Base-by-base conservation (phyloP, 2,888 invertebrate genomes). In the Cheilosia impressa region DNA sequence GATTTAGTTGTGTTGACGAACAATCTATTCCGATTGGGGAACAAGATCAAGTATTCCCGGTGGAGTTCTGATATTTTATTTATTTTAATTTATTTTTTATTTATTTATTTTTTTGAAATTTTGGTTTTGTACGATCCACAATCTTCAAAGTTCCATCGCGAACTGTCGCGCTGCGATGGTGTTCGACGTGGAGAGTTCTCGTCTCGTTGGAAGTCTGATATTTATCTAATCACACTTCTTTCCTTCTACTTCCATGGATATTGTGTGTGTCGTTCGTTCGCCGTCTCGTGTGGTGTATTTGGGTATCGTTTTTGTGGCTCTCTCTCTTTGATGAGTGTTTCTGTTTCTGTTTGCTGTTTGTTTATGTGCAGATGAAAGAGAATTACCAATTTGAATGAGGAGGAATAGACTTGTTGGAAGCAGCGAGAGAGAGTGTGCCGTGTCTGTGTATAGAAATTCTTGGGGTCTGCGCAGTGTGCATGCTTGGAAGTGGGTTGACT, bases 81-180 rank as follows among this genome's bases (percentile, higher is more conserved):
- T 66, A 78, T 78, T 66, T 78, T 53, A 62, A 43, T 69, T 84
- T 50, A 60, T 41, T 76, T 31, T 27, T 43, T 71, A 50, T 60
- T 66, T 38, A 27, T 34, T 53, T 71, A 38, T 43, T 69, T 58
- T 43, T 75, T 4, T 41, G 52, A 38, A 38, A 4, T 50, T 57
- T 41, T 27, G 57, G 17, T 55, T 65, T 69, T 79, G 87, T 89
- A 88, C 89, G 90, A 91, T 90, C 91, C 91, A 90, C 89, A 89
- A 89, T 89, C 89, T 91, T 91, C 91, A 91, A 91, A 91, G 90
- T 91, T 91, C 90, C 91, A 91, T 91, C 90, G 91, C 91, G 90
- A 89, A 90, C 90, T 90, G 89, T 69, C 84, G 84, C 75, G 58
- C 65, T 79, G 75, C 78, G 77, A 87, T 81, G 81, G 85, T 81